phyloP scores from a whole-genome alignment of 2,888 invertebrate species.

The Parnassius glacialis region DNA sequence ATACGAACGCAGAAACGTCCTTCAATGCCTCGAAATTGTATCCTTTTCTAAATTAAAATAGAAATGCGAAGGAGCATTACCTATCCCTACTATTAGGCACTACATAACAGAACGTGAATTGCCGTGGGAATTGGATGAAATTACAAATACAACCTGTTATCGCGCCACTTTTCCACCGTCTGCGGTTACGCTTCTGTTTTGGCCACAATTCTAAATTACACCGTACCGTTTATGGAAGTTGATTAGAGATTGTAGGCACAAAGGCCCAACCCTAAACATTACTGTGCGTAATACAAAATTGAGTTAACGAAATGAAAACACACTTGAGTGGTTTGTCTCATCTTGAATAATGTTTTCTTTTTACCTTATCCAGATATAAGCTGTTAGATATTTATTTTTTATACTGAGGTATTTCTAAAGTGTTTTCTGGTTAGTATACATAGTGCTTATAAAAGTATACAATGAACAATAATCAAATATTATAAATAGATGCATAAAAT shows the following conservation, averaged over 20 bases:
- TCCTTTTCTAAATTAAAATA: slow-evolving; percentile 12
- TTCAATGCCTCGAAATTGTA: slow-evolving; percentile 7
- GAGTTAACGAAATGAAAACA: neutral
- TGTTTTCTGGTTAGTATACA: too few relatives aligned
- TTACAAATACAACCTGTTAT: slow-evolving; percentile 13
- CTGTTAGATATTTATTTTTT: too few relatives aligned
- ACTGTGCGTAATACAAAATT: neutral
- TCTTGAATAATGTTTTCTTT: too few relatives aligned
- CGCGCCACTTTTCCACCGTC: slow-evolving; percentile 4
- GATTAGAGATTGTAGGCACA: slow-evolving; percentile 11
- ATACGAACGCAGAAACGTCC: slow-evolving; percentile 4
- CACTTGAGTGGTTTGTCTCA: neutral
- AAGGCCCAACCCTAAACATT: neutral
- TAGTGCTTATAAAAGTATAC: too few relatives aligned
- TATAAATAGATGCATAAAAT: too few relatives aligned
- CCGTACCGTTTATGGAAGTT: slow-evolving; percentile 4
- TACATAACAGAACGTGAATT: slow-evolving; percentile 7
- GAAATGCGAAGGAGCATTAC: slow-evolving; percentile 13
- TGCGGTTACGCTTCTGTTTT: neutral
- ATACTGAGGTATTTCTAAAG: too few relatives aligned
- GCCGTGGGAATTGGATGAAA: slow-evolving; percentile 10
- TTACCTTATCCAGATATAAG: neutral
- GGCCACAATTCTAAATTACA: slow-evolving; percentile 2
- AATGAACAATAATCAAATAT: too few relatives aligned
- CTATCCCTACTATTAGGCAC: neutral